Percentiles rank a stretch among this genome's conserved stretches.
Conservation (phyloP, 1,140 invertebrate species). For the Idris sp. region DNA sequence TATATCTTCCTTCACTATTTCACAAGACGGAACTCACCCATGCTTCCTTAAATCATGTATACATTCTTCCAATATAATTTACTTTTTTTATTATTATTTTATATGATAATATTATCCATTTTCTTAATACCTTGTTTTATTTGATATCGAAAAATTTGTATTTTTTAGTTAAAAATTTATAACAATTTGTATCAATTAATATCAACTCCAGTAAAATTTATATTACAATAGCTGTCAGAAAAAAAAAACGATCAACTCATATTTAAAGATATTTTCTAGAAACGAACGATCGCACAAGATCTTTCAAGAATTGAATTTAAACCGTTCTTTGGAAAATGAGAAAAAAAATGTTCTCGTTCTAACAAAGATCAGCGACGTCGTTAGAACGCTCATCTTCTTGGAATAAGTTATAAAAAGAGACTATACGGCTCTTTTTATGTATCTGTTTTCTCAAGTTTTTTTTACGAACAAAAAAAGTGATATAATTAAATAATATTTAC, state of each 20-base stretch:
- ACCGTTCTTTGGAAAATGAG: conserved; percentile 28
- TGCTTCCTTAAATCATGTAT: conserved; percentile 12
- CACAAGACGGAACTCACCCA: conserved; percentile 18
- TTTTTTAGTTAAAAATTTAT: no score
- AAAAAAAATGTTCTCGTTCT: conserved; percentile 26
- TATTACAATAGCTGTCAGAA: background rate
- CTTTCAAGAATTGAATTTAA: conserved; percentile 37
- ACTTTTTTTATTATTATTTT: no score
- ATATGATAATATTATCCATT: no score
- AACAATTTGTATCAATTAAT: no score
- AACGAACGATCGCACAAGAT: conserved; percentile 38
- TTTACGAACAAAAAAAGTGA: conserved; percentile 54
- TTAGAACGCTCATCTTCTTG: conserved; percentile 54
- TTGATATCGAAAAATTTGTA: no score
- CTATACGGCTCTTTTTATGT: conserved; percentile 35
- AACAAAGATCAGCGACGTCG: conserved; percentile 35
- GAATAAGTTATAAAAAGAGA: conserved; percentile 34
- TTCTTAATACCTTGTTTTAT: no score
- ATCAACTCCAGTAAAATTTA: no score
- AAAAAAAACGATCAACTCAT: background rate
- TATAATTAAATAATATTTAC: conserved; percentile 37
- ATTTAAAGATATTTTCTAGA: conserved; percentile 21
- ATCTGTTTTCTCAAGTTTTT: conserved; percentile 20
- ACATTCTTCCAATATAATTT: no score
- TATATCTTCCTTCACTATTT: conserved; percentile 27